A percentile compares a stretch with the other conserved stretches of the same genome.
These are phyloP conservation scores for Chalcis sispes DNA, from an alignment of 2,888 invertebrate species.

Conservation along the genomic window DNA sequence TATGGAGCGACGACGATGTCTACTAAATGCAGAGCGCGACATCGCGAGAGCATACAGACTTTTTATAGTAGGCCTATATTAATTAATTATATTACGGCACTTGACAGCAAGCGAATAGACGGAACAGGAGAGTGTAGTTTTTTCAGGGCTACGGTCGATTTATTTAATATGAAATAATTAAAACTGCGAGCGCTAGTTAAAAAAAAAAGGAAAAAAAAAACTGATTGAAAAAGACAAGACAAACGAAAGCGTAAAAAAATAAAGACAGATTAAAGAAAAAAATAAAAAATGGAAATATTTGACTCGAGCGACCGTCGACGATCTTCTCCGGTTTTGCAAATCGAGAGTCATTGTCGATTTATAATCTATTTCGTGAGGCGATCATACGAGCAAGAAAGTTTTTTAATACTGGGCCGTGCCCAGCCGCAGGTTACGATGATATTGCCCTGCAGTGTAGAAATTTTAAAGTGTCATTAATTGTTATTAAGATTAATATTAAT, in stretches of 20 bases:
- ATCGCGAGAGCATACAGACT: constrained; percentile 69
- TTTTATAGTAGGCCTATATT: constrained; percentile 68
- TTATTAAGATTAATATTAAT: constrained; percentile 71
- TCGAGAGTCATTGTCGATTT: constrained; percentile 57
- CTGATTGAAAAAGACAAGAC: constrained; percentile 43
- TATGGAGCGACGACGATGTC: constrained; percentile 66
- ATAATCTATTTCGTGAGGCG: constrained; percentile 61
- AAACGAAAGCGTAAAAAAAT: constrained; percentile 45
- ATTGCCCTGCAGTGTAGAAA: constrained; percentile 72
- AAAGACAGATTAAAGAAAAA: constrained; percentile 52
- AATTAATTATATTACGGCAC: constrained; percentile 64
- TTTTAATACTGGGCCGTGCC: constrained; percentile 69
- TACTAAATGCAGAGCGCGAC: constrained; percentile 62
- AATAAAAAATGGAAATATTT: constrained; percentile 54
- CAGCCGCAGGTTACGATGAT: constrained; percentile 66
- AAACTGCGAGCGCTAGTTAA: constrained; percentile 50
- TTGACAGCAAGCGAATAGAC: constrained; percentile 62
- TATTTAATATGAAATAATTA: constrained; percentile 60
- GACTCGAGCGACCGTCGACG: constrained; percentile 60
- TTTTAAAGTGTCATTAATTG: constrained; percentile 73
- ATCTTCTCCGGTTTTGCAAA: constrained; percentile 58
- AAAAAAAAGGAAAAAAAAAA: constrained; percentile 43
- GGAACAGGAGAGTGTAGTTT: constrained; percentile 57
- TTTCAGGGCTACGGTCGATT: constrained; percentile 63
- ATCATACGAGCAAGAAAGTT: constrained; percentile 60